A percentile compares a stretch with the other conserved stretches of the same genome.
These are phyloP conservation scores for Lithosia quadra DNA, from an alignment of 2,888 invertebrate species.

Conservation along the genomic window DNA sequence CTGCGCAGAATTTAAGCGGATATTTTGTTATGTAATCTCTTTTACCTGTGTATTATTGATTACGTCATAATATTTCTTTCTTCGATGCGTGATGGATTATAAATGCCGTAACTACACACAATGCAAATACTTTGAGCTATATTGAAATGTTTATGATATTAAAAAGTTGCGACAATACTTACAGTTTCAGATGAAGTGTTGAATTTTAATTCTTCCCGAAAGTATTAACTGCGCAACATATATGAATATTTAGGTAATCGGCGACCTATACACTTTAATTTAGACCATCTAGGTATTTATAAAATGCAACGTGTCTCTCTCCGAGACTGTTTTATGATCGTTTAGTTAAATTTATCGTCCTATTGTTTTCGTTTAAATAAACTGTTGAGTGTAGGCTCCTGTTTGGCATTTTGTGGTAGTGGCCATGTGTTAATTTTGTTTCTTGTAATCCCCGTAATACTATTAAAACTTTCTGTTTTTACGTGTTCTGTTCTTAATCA, in stretches of 20 bases:
- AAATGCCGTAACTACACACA: background rate
- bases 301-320: conserved; percentile 51
- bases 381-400: conserved; percentile 23
- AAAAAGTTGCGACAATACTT: background rate
- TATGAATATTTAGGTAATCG: conserved; percentile 48
- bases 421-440: conserved; percentile 34
- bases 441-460: conserved; percentile 8
- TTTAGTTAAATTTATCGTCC: conserved; percentile 46
- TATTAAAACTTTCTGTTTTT: conserved; percentile 3
- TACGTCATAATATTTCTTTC: background rate
- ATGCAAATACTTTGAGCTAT: background rate
- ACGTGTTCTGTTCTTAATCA: background rate
- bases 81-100: background rate
- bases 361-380: conserved; percentile 44
- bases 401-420: conserved; percentile 23
- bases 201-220: background rate
- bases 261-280: conserved; percentile 56
- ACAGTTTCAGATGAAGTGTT: background rate
- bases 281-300: conserved; percentile 58
- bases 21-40: background rate
- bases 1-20: background rate
- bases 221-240: conserved; percentile 30
- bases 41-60: background rate
- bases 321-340: conserved; percentile 41
- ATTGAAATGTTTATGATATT: background rate